Base-by-base conservation (phyloP, 1,140 invertebrate genomes). In the Panagrolaimus sp. region DNA sequence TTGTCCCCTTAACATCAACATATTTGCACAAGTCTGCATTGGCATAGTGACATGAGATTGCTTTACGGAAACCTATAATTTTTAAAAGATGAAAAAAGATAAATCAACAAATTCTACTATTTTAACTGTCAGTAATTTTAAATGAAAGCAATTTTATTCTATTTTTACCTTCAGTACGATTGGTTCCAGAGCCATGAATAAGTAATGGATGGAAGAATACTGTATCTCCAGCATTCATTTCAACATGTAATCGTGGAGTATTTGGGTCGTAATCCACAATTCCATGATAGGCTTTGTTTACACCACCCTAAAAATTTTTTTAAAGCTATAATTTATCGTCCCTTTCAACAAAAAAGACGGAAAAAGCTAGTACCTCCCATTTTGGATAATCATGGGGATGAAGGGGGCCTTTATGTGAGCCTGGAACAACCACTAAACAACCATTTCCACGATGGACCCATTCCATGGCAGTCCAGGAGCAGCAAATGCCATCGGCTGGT, bases 401-500 rank as follows among this genome's bases (percentile, higher is more conserved):
- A 1, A 94, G 80, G 2, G 82, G 77, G 55, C 87, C 87, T 69
- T 83, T 84, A 79, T 94, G 92, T 0, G 89, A 88, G 15, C 91
- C 90, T 14, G 92, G 91, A 12, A 92, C 78, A 5, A 91, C 90
- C 74, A 89, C 89, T 3, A 94, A 87, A 81, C 91, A 93, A 3
- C 92, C 92, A 85, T 94, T 94, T n/a, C 89, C 85, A 12, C 84
- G 77, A 44, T 88, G 86, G 4, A 92, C 89, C 43, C 85, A 86
- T 85, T 94, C 91, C 85, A 94, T 89, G 0, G 93, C 92, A 12
- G 92, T 94, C 92, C 92, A 96, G 0, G 90, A 84, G 67, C 90
- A 91, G 0, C 92, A 89, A 72, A 95, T 91, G 38, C 77, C 75
- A 45, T 86, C 81, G 21, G 84, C 83, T 10, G 85, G 85, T 52